Evolutionary conservation across 2,113 vertebrate genomes (phyloP).

Genomic region (Cololabis saira): DNA sequence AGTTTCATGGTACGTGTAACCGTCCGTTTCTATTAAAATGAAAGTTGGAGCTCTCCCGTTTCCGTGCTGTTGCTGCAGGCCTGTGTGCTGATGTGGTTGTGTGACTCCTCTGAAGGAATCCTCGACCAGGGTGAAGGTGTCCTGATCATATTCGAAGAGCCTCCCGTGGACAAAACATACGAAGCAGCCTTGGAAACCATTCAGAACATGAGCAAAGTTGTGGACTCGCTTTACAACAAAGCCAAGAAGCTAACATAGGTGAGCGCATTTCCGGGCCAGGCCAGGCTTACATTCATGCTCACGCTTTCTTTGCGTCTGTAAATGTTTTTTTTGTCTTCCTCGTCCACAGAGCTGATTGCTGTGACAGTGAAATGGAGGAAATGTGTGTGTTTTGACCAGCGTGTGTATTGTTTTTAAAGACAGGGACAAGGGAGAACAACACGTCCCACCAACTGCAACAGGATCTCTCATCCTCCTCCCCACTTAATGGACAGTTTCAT

Average conservation of each 20-base stretch:
- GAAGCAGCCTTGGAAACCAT: slow-evolving; percentile 98
- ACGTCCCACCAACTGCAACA: slow-evolving; percentile 85
- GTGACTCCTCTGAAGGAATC: slow-evolving; percentile 83
- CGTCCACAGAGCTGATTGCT: slow-evolving; percentile 83
- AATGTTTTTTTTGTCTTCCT: background rate
- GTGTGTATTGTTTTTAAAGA: slow-evolving; percentile 88
- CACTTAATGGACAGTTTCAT: slow-evolving; percentile 87
- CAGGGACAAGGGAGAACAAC: slow-evolving; percentile 72
- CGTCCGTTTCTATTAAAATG: background rate
- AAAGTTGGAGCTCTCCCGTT: too few relatives aligned
- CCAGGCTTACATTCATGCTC: background rate
- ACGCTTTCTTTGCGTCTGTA: background rate
- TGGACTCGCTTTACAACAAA: slow-evolving; percentile 99
- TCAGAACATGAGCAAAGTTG: slow-evolving; percentile 99
- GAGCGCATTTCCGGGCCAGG: slow-evolving; percentile 16
- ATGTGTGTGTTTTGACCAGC: slow-evolving; percentile 93
- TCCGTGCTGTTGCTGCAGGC: too few relatives aligned
- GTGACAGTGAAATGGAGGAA: slow-evolving; percentile 87
- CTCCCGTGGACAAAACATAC: slow-evolving; percentile 98
- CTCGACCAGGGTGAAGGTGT: slow-evolving; percentile 99
- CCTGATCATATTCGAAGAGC: slow-evolving; percentile 97
- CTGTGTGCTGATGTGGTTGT: background rate
- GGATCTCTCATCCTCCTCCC: slow-evolving; percentile 84
- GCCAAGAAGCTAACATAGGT: slow-evolving; percentile 99
- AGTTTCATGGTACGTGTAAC: slow-evolving; percentile 90